A percentile compares a stretch with the other conserved stretches of the same genome.
Evolutionary conservation across 2,113 vertebrate species (phyloP).

Genomic region (Progne subis): DNA sequence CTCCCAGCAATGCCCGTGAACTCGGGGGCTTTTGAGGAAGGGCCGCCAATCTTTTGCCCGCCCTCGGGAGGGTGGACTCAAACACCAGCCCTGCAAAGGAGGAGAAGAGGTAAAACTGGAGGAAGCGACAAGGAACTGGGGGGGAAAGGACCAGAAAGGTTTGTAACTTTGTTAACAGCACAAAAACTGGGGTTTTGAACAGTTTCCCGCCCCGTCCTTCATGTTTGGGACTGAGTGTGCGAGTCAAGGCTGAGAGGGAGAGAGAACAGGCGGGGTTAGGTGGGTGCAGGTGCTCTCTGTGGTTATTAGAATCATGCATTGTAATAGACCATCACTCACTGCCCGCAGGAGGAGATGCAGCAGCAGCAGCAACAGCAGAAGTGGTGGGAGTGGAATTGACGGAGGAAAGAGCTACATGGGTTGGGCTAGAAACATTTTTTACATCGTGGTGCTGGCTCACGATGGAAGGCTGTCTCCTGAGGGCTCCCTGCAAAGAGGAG

Average conservation of each 20-base stretch:
- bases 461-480: constrained; percentile 96
- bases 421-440: constrained; percentile 98
- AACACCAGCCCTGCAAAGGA: constrained; percentile 53
- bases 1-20: background rate
- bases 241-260: constrained; percentile 53
- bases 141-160: background rate
- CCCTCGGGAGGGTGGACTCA: background rate
- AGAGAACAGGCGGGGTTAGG: constrained; percentile 70
- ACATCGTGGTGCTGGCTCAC: constrained; percentile 97
- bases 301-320: constrained; percentile 82
- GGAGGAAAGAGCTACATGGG: constrained; percentile 93
- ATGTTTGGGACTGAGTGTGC: background rate
- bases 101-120: constrained; percentile 39
- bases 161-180: background rate
- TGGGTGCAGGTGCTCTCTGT: constrained; percentile 72
- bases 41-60: background rate
- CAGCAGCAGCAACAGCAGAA: constrained; percentile 85
- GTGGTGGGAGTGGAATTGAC: constrained; percentile 90
- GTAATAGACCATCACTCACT: constrained; percentile 93
- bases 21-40: background rate
- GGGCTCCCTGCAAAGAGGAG: constrained; percentile 89
- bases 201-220: constrained; percentile 49
- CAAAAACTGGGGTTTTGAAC: background rate
- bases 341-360: constrained; percentile 93
- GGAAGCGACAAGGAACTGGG: constrained; percentile 14